A percentile compares a stretch with the other conserved stretches of the same genome.
Conservation (phyloP, 2,797 vertebrate species). For the Forpus xanthops region DNA sequence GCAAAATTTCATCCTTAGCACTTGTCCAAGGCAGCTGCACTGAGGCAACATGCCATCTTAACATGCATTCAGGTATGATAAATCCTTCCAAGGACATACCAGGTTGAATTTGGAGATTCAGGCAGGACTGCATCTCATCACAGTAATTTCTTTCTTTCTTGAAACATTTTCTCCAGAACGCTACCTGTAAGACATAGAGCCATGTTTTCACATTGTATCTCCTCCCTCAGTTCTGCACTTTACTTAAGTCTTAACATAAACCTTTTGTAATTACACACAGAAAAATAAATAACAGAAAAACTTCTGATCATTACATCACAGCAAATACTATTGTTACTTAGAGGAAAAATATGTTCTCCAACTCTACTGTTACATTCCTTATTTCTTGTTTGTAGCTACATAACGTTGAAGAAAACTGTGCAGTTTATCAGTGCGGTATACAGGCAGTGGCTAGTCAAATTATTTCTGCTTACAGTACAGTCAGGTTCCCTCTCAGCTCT, state of each 20-base stretch:
- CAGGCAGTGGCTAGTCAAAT: neutral
- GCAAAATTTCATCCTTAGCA: neutral
- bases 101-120: neutral
- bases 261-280: neutral
- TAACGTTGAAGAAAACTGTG: neutral
- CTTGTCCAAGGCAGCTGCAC: neutral
- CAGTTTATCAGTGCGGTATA: neutral
- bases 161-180: neutral
- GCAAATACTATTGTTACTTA: neutral
- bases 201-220: neutral
- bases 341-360: neutral
- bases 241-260: neutral
- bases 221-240: neutral
- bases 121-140: neutral
- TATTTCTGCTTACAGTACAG: neutral
- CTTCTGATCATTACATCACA: neutral
- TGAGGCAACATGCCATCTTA: neutral
- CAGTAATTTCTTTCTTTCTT: neutral
- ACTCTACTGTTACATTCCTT: neutral
- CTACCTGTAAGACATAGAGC: neutral
- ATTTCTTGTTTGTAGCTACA: neutral
- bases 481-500: neutral
- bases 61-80: neutral
- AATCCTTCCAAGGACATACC: neutral
- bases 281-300: slow-evolving; percentile 8